Evolutionary conservation across 2,113 vertebrate genomes (phyloP).

Genomic region (Misgurnus mizolepis): DNA sequence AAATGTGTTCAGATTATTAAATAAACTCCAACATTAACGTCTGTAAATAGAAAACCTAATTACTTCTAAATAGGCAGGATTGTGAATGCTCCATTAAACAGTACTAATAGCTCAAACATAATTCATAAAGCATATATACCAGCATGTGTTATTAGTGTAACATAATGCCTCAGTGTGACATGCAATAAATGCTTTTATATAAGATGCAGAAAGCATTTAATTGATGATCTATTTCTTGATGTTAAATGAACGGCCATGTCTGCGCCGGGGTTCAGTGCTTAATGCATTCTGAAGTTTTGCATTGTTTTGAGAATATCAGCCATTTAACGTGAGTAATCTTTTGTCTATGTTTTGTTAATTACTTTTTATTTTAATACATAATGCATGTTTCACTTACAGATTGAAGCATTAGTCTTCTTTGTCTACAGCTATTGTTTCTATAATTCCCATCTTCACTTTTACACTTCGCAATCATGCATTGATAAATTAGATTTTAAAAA

Average conservation of each 20-base stretch:
- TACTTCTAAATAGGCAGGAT: slow-evolving; percentile 64
- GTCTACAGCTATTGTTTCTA: too few species aligned
- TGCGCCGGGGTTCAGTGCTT: not conserved
- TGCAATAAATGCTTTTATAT: slow-evolving; percentile 11
- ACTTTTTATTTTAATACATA: too few species aligned
- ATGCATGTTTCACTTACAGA: too few species aligned
- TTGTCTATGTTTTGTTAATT: not conserved
- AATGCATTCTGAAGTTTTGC: not conserved
- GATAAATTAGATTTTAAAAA: too few species aligned
- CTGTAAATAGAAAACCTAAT: slow-evolving; percentile 64
- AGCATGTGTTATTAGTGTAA: slow-evolving; percentile 17
- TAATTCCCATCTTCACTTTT: too few species aligned
- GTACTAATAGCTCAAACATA: slow-evolving; percentile 60
- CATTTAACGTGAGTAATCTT: not conserved
- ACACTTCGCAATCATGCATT: too few species aligned
- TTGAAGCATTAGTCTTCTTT: too few species aligned
- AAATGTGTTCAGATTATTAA: not conserved
- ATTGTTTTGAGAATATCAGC: too few species aligned
- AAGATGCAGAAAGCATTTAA: not conserved
- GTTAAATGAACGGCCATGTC: not conserved
- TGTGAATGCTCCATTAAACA: slow-evolving; percentile 62
- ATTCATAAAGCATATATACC: slow-evolving; percentile 61
- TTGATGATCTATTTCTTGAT: not conserved
- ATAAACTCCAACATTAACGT: not conserved
- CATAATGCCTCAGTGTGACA: not conserved